These are phyloP conservation scores for Phrixothrix hirtus DNA, from an alignment of 2,888 invertebrate species.

Conservation along the genomic window DNA sequence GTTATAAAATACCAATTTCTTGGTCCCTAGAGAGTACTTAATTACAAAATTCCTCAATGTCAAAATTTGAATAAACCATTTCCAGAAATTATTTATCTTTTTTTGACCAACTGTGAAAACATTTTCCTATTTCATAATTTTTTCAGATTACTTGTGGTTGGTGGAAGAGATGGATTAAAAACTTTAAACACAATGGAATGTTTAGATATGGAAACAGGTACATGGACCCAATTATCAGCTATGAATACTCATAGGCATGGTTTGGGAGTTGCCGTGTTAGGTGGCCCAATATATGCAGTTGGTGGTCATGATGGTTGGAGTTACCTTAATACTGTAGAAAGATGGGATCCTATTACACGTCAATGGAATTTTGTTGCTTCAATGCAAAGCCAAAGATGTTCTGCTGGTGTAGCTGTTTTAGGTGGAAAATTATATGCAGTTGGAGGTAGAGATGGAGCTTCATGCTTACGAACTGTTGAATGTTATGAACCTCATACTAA, in stretches of 20 bases:
- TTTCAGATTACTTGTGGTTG: conserved; percentile 73
- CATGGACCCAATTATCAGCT: conserved; percentile 80
- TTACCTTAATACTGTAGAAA: conserved; percentile 90
- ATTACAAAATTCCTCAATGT: too few species aligned
- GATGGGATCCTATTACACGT: conserved; percentile 87
- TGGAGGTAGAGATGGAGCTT: conserved; percentile 89
- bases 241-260: conserved; percentile 91
- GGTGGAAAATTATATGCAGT: conserved; percentile 86
- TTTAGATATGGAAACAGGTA: conserved; percentile 78
- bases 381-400: conserved; percentile 86
- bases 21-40: too few species aligned
- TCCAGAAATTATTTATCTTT: too few species aligned
- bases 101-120: too few species aligned
- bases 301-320: conserved; percentile 97
- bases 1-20: too few species aligned
- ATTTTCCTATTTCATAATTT: too few species aligned
- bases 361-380: conserved; percentile 90
- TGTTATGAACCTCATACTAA: conserved; percentile 75
- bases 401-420: conserved; percentile 88
- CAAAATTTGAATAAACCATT: too few species aligned
- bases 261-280: conserved; percentile 76
- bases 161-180: conserved; percentile 91
- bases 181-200: conserved; percentile 93
- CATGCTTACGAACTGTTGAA: conserved; percentile 89
- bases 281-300: conserved; percentile 88